Evolutionary conservation across 1,140 invertebrate species (phyloP).

Genomic region (Bombus waltoni): DNA sequence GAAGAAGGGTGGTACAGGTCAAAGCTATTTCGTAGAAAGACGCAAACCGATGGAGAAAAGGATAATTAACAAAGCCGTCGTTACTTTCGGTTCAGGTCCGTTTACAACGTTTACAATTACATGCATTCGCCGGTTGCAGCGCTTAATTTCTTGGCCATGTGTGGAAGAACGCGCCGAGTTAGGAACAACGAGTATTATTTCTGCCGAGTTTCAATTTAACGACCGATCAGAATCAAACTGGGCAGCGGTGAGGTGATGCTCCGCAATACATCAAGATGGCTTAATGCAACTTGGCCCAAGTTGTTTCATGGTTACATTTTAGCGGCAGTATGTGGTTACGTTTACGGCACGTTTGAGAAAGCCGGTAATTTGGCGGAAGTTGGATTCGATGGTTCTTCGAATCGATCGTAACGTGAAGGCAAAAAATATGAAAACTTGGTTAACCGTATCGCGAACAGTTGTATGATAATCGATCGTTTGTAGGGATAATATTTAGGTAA

Average conservation of each 20-base stretch:
- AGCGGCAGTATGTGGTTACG: not conserved
- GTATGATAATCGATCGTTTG: not conserved
- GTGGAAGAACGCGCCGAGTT: not conserved
- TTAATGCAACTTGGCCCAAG: not conserved
- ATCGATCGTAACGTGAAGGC: too few relatives aligned
- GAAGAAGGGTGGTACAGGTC: too few relatives aligned
- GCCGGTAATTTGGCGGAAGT: not conserved
- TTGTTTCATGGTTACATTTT: not conserved
- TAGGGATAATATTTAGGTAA: not conserved
- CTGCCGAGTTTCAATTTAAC: conserved; percentile 26
- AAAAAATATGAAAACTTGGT: not conserved
- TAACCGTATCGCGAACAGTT: not conserved
- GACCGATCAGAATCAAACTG: conserved; percentile 1
- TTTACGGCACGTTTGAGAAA: not conserved
- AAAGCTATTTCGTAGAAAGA: not conserved
- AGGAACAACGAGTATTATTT: conserved; percentile 47
- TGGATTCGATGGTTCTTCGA: not conserved
- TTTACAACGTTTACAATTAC: conserved; percentile 30
- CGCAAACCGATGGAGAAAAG: not conserved
- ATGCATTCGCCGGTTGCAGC: conserved; percentile 1
- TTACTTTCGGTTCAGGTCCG: conserved; percentile 22
- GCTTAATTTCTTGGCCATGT: not conserved
- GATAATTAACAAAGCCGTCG: conserved; percentile 18
- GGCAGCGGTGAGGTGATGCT: not conserved
- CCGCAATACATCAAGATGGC: conserved; percentile 7